Evolutionary conservation across 2,113 vertebrate genomes (phyloP), one percentile per base, ranked within the genome.

Genomic region (Muscicapa adusta): DNA sequence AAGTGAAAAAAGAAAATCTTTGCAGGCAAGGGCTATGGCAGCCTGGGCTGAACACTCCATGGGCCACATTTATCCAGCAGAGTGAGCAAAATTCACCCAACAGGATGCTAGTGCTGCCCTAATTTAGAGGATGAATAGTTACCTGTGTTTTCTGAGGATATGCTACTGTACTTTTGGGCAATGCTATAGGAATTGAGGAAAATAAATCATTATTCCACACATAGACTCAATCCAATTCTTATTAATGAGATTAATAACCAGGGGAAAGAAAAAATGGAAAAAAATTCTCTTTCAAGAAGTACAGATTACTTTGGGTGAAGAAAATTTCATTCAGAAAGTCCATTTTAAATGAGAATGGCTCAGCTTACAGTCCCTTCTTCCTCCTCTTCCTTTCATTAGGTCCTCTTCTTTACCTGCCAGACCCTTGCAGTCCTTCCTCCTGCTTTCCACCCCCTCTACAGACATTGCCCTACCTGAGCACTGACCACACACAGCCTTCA

Each of bases 11-110:
- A 50, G 6, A 17, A 54, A 67, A 15, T 13, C 12, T 54, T 66
- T 15, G 16, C 1, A 7, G 28, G 15, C 0, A 2, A 80, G 29
- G 5, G 3, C 5, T 77, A 26, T 2, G 4, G 43, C 33, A 62
- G 38, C 16, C 29, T 45, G 9, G 12, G 19, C 48, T 73, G 50
- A 17, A 19, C 7, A 5, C 82, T 56, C 36, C 10, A 47, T 2
- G 1, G 18, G 12, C 45, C 19, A 28, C 11, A 20, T 3, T 28
- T 25, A 42, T 51, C 10, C 11, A n/a, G 50, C n/a, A 80, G 16
- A 60, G 16, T 23, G 14, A 65, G 28, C 31, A 16, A 16, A 81
- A 61, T 43, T 81, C 50, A 56, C 29, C 26, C 24, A 89, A 14
- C 3, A 1, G 1, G n/a, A 45, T 2, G 3, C 9, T 51, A 51